A percentile compares a stretch with the other conserved stretches of the same genome.
phyloP scores from a whole-genome alignment of 2,113 vertebrate genomes.

The Ailuropoda melanoleuca region DNA sequence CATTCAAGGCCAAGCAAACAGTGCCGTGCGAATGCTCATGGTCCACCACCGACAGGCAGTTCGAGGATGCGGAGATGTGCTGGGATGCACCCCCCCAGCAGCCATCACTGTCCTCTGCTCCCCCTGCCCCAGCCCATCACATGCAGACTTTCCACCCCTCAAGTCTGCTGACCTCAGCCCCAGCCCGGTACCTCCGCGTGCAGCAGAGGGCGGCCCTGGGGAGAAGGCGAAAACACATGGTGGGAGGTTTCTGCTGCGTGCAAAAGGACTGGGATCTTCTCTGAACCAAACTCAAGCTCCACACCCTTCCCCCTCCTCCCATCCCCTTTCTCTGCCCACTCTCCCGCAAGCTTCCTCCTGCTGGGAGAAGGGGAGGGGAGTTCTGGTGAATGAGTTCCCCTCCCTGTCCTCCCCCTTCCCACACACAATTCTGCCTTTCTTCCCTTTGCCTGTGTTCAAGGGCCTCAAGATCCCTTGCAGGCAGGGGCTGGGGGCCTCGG shows the following conservation, averaged over 20 bases:
- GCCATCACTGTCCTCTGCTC: background rate
- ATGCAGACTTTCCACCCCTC: background rate
- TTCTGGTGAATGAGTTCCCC: background rate
- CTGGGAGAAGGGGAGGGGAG: background rate
- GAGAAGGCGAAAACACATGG: background rate
- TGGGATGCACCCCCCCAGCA: background rate
- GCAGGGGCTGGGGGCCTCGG: background rate
- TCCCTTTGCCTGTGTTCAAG: constrained; percentile 40
- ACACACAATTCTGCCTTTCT: background rate
- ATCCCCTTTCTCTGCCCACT: background rate
- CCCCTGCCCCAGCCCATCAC: background rate
- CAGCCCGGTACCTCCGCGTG: background rate
- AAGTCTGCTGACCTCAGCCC: background rate
- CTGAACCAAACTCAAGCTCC: background rate
- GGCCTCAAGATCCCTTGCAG: constrained; percentile 22
- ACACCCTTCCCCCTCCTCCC: background rate
- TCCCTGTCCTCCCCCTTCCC: background rate
- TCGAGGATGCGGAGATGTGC: background rate
- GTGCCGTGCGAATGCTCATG: background rate
- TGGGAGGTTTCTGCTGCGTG: background rate
- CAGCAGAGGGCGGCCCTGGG: background rate
- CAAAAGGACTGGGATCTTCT: background rate
- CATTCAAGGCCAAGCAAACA: background rate
- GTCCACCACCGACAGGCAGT: background rate
- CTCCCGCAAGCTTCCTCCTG: constrained; percentile 4